Evolutionary conservation across 2,888 invertebrate genomes (phyloP).

Genomic region (Tridacna gigas): DNA sequence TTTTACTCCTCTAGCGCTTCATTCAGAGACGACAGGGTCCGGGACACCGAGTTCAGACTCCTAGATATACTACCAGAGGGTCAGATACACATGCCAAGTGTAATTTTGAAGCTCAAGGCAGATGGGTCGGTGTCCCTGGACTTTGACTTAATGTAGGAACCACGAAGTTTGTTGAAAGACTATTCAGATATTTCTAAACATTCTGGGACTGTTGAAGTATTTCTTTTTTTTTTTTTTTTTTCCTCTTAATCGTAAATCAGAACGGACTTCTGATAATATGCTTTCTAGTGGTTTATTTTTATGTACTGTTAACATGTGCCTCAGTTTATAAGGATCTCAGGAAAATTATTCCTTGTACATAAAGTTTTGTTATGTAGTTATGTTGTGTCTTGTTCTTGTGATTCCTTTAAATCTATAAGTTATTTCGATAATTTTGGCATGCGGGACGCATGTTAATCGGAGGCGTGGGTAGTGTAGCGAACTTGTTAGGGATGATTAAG

Average conservation of each 20-base stretch:
- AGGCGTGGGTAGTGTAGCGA: slow-evolving; percentile 5
- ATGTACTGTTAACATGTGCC: neutral
- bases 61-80: neutral
- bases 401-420: too few species aligned
- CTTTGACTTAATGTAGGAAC: neutral
- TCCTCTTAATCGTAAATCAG: neutral
- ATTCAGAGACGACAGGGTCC: neutral
- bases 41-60: neutral
- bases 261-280: neutral
- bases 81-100: neutral
- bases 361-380: too few species aligned
- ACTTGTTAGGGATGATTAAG: neutral
- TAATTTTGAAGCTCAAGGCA: neutral
- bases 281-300: neutral
- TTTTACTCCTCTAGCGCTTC: neutral
- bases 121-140: neutral
- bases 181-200: neutral
- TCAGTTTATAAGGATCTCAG: too few species aligned
- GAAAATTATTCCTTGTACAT: too few species aligned
- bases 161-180: neutral
- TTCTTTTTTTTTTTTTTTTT: too few species aligned
- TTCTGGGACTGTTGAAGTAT: neutral
- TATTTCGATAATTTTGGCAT: neutral
- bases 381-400: too few species aligned
- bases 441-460: neutral